Evolutionary conservation across 2,113 vertebrate genomes (phyloP).

Genomic region (Leptodactylus fuscus): DNA sequence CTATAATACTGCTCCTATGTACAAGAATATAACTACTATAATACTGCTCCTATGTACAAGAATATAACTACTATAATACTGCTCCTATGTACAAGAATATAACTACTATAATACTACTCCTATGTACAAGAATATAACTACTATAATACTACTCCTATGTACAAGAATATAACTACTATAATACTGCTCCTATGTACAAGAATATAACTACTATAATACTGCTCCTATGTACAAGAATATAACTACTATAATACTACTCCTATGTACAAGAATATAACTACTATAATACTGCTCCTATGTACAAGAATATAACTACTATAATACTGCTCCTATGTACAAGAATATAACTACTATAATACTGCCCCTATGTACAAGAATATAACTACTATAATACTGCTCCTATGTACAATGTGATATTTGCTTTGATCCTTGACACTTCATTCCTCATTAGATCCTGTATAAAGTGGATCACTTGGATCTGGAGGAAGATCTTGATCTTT

Average conservation of each 20-base stretch:
- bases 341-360: too few relatives aligned
- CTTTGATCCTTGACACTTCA: too few relatives aligned
- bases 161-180: slow-evolving; percentile 6
- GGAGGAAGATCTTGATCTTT: neutral
- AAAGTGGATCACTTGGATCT: too few relatives aligned
- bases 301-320: neutral
- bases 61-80: slow-evolving; percentile 7
- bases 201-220: neutral
- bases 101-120: neutral
- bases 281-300: neutral
- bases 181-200: neutral
- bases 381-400: slow-evolving; percentile 5
- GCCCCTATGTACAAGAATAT: too few relatives aligned
- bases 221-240: slow-evolving; percentile 1
- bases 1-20: neutral
- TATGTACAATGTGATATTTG: neutral
- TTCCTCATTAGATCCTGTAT: too few relatives aligned
- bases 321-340: neutral
- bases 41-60: neutral
- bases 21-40: neutral
- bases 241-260: slow-evolving; percentile 3
- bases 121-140: neutral
- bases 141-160: neutral
- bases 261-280: slow-evolving; percentile 8
- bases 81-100: neutral